These are phyloP conservation scores for Edolisoma coerulescens DNA, from an alignment of 2,113 vertebrate genomes.

Conservation along the genomic window DNA sequence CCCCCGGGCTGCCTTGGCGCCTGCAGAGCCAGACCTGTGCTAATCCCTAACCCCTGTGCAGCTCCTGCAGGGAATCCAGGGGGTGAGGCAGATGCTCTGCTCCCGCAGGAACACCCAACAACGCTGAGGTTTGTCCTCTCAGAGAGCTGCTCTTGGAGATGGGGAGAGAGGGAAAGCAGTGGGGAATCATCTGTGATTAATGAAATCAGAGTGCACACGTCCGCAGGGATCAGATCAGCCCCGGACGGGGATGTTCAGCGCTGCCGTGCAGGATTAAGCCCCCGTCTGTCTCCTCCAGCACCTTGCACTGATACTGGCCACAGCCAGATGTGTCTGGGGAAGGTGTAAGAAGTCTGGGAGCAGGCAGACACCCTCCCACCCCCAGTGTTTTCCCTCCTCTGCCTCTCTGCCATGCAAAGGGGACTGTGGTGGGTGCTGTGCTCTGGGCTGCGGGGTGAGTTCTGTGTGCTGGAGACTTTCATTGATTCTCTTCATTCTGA, in stretches of 20 bases:
- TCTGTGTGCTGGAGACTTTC: not conserved
- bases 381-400: not conserved
- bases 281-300: fast-evolving
- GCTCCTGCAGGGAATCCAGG: not conserved
- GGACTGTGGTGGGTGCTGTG: not conserved
- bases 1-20: fast-evolving
- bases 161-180: not conserved
- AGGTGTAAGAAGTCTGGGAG: not conserved
- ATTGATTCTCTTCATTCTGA: not conserved
- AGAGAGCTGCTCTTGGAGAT: not conserved
- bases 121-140: fast-evolving
- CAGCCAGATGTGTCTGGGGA: not conserved
- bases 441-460: fast-evolving
- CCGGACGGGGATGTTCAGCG: fast-evolving
- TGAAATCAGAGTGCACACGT: fast-evolving
- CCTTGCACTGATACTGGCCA: not conserved
- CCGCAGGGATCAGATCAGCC: not conserved
- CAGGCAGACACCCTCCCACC: not conserved
- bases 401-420: not conserved
- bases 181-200: not conserved
- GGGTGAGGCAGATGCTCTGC: not conserved
- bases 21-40: not conserved
- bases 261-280: fast-evolving
- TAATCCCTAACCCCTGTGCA: not conserved
- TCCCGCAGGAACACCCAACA: not conserved